Conservation (phyloP, 2,113 vertebrate species). For the Lampris incognitus region DNA sequence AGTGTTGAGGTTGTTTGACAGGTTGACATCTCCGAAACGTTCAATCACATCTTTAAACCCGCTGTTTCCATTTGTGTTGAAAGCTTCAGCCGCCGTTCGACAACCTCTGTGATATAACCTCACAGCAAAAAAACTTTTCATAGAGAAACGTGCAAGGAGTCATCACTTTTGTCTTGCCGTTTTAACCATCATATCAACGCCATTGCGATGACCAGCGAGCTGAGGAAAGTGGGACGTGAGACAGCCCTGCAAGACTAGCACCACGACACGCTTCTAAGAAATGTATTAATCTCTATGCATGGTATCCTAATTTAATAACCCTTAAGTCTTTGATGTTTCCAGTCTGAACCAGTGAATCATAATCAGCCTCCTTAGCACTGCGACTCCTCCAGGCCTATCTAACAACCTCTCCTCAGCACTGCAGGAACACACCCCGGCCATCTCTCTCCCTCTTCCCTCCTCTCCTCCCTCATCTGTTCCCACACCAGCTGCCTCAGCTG, state of each 20-base stretch:
- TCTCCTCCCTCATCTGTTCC: conserved; percentile 29
- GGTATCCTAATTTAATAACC: conserved; percentile 19
- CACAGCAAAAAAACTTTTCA: neutral
- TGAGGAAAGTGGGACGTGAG: neutral
- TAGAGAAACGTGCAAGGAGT: too few species aligned
- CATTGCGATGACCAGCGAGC: neutral
- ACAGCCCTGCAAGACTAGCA: neutral
- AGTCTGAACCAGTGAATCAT: conserved; percentile 30
- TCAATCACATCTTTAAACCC: too few species aligned
- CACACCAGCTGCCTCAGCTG: conserved; percentile 56
- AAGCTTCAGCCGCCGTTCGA: neutral
- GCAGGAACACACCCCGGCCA: conserved; percentile 19
- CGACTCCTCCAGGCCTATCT: conserved; percentile 36
- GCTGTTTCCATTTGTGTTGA: neutral
- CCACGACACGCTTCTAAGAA: neutral
- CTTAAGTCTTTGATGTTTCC: conserved; percentile 42
- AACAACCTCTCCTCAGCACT: conserved; percentile 5
- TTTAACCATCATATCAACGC: neutral
- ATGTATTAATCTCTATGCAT: conserved; percentile 28
- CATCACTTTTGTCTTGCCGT: neutral
- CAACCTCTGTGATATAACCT: neutral
- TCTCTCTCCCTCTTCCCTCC: conserved; percentile 23
- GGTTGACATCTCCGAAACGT: too few species aligned
- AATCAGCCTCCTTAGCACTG: conserved; percentile 22
- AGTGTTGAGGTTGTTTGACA: neutral